Evolutionary conservation across 2,888 invertebrate species (phyloP).

Genomic region (Euplagia quadripunctaria): DNA sequence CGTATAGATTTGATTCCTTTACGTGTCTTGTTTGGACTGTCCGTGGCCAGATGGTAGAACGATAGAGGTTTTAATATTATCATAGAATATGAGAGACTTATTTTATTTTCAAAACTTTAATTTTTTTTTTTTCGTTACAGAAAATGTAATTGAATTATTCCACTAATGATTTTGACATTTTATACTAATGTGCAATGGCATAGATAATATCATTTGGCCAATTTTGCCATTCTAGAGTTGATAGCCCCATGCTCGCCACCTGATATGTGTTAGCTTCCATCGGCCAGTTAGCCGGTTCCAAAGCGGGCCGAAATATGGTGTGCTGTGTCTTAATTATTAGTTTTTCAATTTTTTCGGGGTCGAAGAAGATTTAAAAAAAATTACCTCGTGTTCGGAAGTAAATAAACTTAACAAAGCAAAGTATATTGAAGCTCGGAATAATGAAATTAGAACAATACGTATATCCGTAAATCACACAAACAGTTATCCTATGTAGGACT

Average conservation of each 20-base stretch:
- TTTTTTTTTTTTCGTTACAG: not conserved
- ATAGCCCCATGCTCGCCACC: too few relatives aligned
- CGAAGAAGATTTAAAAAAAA: too few relatives aligned
- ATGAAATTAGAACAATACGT: not conserved
- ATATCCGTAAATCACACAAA: too few relatives aligned
- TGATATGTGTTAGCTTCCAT: too few relatives aligned
- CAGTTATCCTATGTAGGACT: too few relatives aligned
- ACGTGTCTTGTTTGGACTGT: constrained; percentile 50
- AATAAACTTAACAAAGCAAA: not conserved
- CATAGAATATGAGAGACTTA: not conserved
- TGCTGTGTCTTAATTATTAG: too few relatives aligned
- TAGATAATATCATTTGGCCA: not conserved
- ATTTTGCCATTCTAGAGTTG: too few relatives aligned
- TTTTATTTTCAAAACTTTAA: not conserved
- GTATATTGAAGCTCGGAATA: not conserved
- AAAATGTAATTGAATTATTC: not conserved
- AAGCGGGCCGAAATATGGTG: too few relatives aligned
- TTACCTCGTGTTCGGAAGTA: too few relatives aligned
- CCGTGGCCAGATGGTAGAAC: not conserved
- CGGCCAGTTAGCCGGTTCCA: not conserved
- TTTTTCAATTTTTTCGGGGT: too few relatives aligned
- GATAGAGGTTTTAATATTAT: not conserved
- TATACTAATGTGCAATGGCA: too few relatives aligned
- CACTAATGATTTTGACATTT: too few relatives aligned
- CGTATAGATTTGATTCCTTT: constrained; percentile 64